Conservation (phyloP, 2,113 vertebrate genomes). For the Apteryx owenii region DNA sequence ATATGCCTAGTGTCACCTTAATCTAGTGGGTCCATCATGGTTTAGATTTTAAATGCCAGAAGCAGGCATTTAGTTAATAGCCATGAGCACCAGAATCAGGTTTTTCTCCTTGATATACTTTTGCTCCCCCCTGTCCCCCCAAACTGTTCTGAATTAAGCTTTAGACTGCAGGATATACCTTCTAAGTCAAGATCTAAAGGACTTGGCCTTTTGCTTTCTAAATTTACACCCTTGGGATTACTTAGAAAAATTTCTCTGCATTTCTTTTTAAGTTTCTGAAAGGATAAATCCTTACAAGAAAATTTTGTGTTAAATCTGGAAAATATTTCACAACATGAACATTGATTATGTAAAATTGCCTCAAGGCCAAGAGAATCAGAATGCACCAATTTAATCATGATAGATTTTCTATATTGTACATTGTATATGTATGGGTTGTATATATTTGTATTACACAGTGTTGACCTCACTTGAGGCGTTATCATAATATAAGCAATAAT, state of each 20-base stretch:
- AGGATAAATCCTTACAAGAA: background rate
- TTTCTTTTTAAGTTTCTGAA: conserved; percentile 5
- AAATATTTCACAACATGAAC: background rate
- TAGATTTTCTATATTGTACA: background rate
- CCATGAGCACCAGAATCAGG: background rate
- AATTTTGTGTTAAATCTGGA: background rate
- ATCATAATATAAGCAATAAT: background rate
- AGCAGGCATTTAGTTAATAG: background rate
- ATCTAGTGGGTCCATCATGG: background rate
- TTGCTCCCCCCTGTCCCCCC: too few species aligned
- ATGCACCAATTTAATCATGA: conserved; percentile 2
- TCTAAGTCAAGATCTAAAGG: background rate
- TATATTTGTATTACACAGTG: background rate
- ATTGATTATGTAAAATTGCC: background rate
- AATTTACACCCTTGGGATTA: background rate
- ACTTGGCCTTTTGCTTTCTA: background rate
- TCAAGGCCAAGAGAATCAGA: background rate
- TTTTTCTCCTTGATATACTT: background rate
- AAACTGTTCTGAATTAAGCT: background rate
- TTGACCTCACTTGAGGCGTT: background rate
- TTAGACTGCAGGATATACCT: background rate
- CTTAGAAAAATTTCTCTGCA: background rate
- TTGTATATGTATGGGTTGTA: background rate
- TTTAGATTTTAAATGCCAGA: background rate
- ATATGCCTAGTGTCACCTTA: background rate